Conservation (phyloP, 2,113 vertebrate genomes). For the Anoura caudifer region DNA sequence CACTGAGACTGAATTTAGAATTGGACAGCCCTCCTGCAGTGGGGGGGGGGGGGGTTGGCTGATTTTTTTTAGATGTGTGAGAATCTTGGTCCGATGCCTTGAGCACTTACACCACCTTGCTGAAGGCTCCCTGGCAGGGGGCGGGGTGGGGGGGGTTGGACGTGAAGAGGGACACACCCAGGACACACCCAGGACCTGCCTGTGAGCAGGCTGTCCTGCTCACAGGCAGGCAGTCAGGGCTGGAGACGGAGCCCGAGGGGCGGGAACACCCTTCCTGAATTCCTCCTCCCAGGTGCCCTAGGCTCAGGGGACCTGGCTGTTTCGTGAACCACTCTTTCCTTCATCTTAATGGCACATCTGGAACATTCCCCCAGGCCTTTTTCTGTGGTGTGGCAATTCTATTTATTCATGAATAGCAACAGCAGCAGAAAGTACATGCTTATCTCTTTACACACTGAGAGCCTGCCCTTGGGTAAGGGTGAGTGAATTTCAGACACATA, state of each 20-base stretch:
- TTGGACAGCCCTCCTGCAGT: neutral
- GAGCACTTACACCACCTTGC: accelerated
- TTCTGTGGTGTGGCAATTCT: neutral
- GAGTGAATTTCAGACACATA: neutral
- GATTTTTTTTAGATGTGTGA: neutral
- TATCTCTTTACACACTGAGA: no score
- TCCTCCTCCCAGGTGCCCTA: neutral
- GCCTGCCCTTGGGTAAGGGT: neutral
- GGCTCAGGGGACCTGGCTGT: neutral
- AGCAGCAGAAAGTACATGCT: neutral
- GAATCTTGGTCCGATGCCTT: neutral
- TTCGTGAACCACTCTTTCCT: neutral
- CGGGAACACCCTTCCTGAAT: neutral
- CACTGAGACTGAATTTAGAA: neutral
- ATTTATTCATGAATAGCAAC: neutral
- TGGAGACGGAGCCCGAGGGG: neutral
- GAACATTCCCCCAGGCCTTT: neutral
- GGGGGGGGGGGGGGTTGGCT: neutral
- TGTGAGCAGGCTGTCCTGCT: neutral
- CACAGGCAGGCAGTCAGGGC: neutral
- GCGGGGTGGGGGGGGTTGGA: accelerated
- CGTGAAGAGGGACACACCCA: no score
- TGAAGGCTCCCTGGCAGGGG: neutral
- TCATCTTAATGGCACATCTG: neutral
- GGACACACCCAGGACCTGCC: no score